Evolutionary conservation across 2,888 invertebrate genomes (phyloP), one percentile per base, ranked within the genome.

Genomic region (Troides aeacus): DNA sequence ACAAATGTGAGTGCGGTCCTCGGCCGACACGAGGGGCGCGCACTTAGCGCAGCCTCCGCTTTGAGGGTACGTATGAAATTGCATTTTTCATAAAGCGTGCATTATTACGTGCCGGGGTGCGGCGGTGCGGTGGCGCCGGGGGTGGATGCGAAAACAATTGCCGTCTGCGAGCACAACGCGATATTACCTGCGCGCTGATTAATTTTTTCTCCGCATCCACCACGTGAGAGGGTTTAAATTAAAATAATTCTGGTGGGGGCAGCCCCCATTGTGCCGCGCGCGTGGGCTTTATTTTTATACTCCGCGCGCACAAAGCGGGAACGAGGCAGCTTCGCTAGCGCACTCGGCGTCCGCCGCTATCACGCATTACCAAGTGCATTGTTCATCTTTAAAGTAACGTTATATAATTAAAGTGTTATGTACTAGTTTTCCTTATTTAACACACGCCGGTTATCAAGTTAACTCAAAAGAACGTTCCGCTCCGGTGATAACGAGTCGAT

Each of bases 41-140:
- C 30, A 30, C 30, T 30, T 30, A 30, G 30, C 30, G 30, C 30
- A 30, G 30, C 30, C 30, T 30, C 39, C 56, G 67, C 30, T 56
- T 50, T 18, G 42, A 61, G 21, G 23, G 61, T 64, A 61, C 69
- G 46, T 53, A 64, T 60, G 18, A 69, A 76, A 76, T 74, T 77
- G 76, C 77, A 77, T 76, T 75, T 76, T 77, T 76, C 74, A 76
- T 76, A 74, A 72, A 73, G 72, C 73, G 69, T 73, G 72, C 74
- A 73, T 77, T 76, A 76, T 76, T 74, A 73, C 72, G 39, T 39
- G 62, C 17, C 21, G 21, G 21, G 21, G 21, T 21, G 21, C 21
- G 1, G 21, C 21, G 21, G 21, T 21, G 21, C 21, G 21, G 21
- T 21, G 21, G 21, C 21, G 21, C 21, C 21, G 50, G 50, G 3